Percentiles rank a stretch among this genome's conserved stretches.
These are phyloP conservation scores for Fragum sueziense DNA, from an alignment of 2,888 invertebrate genomes.

Conservation along the genomic window DNA sequence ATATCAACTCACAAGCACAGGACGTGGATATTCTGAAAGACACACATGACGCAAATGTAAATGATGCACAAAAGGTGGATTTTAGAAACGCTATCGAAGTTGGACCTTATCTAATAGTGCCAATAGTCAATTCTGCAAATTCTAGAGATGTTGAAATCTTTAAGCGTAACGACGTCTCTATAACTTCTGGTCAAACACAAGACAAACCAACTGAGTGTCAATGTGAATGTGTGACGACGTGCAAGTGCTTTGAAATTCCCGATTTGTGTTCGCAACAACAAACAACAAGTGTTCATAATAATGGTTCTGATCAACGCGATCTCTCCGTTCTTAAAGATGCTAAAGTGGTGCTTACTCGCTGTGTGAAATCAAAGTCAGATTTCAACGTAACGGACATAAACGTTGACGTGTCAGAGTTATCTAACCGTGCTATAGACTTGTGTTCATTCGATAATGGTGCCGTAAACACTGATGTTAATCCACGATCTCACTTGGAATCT, in stretches of 20 bases:
- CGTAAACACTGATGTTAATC: neutral
- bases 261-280: conserved; percentile 10
- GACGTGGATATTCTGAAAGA: conserved; percentile 58
- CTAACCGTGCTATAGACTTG: conserved; percentile 38
- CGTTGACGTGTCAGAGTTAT: conserved; percentile 38
- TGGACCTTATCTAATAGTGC: conserved; percentile 61
- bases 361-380: conserved; percentile 53
- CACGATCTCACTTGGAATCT: conserved; percentile 12
- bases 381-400: conserved; percentile 26
- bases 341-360: conserved; percentile 57
- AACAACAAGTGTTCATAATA: neutral
- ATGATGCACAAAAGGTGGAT: conserved; percentile 43
- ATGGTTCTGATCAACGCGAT: neutral
- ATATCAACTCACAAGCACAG: conserved; percentile 28
- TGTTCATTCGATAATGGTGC: conserved; percentile 56
- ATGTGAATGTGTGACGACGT: neutral
- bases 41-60: conserved; percentile 16
- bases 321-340: conserved; percentile 36
- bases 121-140: conserved; percentile 48
- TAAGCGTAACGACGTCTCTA: conserved; percentile 28
- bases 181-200: neutral
- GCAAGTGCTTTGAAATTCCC: conserved; percentile 3
- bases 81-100: conserved; percentile 61
- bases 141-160: conserved; percentile 59
- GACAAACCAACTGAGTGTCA: neutral